Conservation (phyloP, 2,888 invertebrate genomes). For the Lacanobia oleracea region DNA sequence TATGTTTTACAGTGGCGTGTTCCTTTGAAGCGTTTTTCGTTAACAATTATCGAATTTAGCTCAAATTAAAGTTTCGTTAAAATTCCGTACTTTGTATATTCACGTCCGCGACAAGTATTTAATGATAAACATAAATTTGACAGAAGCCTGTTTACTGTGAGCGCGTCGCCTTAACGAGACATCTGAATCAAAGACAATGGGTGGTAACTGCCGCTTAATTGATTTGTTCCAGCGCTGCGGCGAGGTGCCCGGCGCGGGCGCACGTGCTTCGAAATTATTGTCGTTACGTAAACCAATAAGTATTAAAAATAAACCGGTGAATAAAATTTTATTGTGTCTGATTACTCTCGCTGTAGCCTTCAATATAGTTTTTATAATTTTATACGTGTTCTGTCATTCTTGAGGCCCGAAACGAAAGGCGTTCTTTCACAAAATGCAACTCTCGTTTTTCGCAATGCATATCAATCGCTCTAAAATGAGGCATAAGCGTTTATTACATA, state of each 20-base stretch:
- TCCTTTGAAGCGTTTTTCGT: conserved; percentile 70
- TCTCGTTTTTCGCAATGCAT: conserved; percentile 54
- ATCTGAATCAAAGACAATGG: conserved; percentile 85
- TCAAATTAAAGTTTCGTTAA: conserved; percentile 86
- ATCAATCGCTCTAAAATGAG: conserved; percentile 57
- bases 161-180: conserved; percentile 80
- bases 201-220: conserved; percentile 78
- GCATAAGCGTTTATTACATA: conserved; percentile 46
- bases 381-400: conserved; percentile 60
- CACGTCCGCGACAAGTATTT: conserved; percentile 75
- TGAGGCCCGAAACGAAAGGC: conserved; percentile 55
- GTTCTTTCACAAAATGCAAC: conserved; percentile 48
- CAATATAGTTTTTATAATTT: conserved; percentile 57
- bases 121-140: conserved; percentile 85
- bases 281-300: conserved; percentile 55
- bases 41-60: conserved; percentile 77
- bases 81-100: conserved; percentile 77
- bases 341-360: conserved; percentile 58
- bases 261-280: conserved; percentile 61
- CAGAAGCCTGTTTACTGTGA: conserved; percentile 73
- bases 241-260: conserved; percentile 28
- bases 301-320: conserved; percentile 55
- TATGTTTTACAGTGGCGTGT: conserved; percentile 71
- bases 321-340: conserved; percentile 58
- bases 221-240: conserved; percentile 74